A percentile compares a stretch with the other conserved stretches of the same genome.
Conservation (phyloP, 2,888 invertebrate species). For the Hemaris fuciformis region DNA sequence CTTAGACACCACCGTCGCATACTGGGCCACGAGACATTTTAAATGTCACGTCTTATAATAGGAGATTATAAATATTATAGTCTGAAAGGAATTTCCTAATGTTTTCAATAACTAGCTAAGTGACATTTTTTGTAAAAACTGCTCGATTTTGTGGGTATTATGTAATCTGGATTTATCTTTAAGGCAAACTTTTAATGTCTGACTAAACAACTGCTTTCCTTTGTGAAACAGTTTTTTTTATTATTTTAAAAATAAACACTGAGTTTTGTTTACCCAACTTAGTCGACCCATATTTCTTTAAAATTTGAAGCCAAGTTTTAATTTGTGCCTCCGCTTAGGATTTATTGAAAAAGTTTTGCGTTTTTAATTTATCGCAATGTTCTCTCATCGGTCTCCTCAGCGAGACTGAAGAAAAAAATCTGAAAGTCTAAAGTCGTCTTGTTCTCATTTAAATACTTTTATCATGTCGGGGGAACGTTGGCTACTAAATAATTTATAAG, state of each 20-base stretch:
- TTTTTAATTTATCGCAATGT: constrained; percentile 22
- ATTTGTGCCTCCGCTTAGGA: constrained; percentile 24
- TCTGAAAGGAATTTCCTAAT: background rate
- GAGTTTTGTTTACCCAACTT: background rate
- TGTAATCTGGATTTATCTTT: no score
- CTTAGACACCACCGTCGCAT: background rate
- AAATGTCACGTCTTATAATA: constrained; percentile 16
- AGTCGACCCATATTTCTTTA: constrained; percentile 25
- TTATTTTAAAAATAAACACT: no score
- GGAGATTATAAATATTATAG: background rate
- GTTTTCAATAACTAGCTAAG: background rate
- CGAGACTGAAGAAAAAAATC: background rate
- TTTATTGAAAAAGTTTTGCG: constrained; percentile 20
- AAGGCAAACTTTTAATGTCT: no score
- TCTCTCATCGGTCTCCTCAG: constrained; percentile 1
- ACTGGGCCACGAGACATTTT: constrained; percentile 2
- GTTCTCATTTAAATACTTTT: constrained; percentile 6
- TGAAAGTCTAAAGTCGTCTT: background rate
- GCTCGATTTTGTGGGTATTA: background rate
- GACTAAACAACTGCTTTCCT: no score
- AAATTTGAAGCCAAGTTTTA: constrained; percentile 23
- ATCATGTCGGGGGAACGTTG: background rate
- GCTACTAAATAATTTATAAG: constrained; percentile 4
- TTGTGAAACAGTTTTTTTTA: no score
- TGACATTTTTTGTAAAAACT: background rate